Base-by-base conservation (phyloP, 2,113 vertebrate species). In the Plecotus auritus region DNA sequence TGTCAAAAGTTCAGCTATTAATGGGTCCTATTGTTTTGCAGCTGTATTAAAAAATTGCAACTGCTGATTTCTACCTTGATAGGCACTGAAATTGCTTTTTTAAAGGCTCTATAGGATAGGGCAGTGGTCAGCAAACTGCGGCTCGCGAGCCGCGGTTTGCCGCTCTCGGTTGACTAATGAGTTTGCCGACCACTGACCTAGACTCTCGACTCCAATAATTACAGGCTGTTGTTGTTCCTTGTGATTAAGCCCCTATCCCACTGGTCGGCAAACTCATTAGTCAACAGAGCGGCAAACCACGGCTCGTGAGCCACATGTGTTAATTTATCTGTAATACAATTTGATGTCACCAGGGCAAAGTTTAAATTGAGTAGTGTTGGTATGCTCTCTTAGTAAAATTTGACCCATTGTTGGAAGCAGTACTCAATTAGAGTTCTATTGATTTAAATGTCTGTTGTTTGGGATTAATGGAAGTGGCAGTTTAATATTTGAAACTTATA, bases 1-100 rank as follows among this genome's bases (percentile, higher is more conserved):
- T 99, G 98, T 99, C 98, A 99, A 87, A 98, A 98, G 97, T 97
- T 93, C 97, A 97, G 95, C 98, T 99, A 98, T 98, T 99, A 98
- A 98, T 98, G 98, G 97, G 93, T 98, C 95, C 98, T 98, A 96
- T 99, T 99, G 98, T 99, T 99, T 98, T 98, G 97, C 96, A 98
- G 98, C 97, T 98, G 96, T 98, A 98, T 98, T 95, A 78, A 74
- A 98, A 99, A 98, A 98, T 98, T 98, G 98, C 96, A 98, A 17
- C 88, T 97, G 91, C 97, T 97, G 98, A 98, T 98, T 98, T 97
- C 94, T 97, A 97, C 97, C 97, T 98, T 96, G 97, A 98, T 99
- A 98, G 97, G 96, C 98, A 96, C 98, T 97, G 97, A 98, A 99
- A 98, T 99, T 98, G 96, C 98, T 98, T 98, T 98, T 99, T 98